phyloP scores from a whole-genome alignment of 2,888 invertebrate species.

The Amitus sp. region DNA sequence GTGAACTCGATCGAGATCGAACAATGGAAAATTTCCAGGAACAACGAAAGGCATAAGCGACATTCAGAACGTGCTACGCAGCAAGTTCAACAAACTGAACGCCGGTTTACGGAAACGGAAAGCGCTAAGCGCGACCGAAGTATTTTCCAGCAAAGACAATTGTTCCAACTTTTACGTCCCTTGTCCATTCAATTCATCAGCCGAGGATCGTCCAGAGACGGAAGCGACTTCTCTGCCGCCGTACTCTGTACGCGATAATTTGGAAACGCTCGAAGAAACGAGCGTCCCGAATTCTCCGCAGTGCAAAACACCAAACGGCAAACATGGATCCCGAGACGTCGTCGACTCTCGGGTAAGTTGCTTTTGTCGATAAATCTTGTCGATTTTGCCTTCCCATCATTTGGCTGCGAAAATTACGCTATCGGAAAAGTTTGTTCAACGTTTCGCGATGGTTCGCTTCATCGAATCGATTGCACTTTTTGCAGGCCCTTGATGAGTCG shows the following conservation, averaged over 20 bases:
- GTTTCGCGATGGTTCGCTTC: too few species aligned
- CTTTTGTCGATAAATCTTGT: not conserved
- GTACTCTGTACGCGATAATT: conserved; percentile 59
- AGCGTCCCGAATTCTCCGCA: conserved; percentile 57
- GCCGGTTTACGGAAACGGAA: conserved; percentile 75
- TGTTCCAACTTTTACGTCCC: conserved; percentile 75
- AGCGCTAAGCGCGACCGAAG: conserved; percentile 77
- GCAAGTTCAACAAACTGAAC: conserved; percentile 77
- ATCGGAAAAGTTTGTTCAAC: too few species aligned
- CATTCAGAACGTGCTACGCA: conserved; percentile 69
- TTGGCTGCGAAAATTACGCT: too few species aligned
- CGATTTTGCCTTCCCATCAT: not conserved
- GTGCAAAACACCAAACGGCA: conserved; percentile 42
- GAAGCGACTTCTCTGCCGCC: conserved; percentile 67
- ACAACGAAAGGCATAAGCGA: conserved; percentile 72
- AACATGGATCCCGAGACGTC: conserved; percentile 38
- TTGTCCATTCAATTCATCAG: conserved; percentile 66
- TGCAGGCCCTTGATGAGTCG: conserved; percentile 11
- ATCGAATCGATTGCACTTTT: conserved; percentile 1
- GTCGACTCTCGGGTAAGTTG: conserved; percentile 18
- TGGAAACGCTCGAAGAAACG: conserved; percentile 64
- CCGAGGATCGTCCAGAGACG: conserved; percentile 49
- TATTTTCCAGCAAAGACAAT: conserved; percentile 65
- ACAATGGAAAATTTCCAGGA: conserved; percentile 43
- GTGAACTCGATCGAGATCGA: conserved; percentile 20